phyloP scores from a whole-genome alignment of 2,797 vertebrate genomes.

The Bryconaethiops microstoma region DNA sequence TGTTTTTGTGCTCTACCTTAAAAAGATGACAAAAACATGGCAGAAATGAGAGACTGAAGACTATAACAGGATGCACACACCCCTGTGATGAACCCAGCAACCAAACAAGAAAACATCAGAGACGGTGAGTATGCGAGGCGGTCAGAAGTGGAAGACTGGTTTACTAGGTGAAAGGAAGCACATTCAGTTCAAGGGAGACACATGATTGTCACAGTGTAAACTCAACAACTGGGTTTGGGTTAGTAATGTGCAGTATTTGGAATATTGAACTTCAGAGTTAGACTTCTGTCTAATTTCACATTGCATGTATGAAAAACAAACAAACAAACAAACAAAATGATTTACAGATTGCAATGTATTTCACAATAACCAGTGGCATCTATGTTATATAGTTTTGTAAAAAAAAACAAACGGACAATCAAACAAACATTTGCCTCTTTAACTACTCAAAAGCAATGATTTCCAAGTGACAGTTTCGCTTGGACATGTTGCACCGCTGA shows the following conservation, averaged over 20 bases:
- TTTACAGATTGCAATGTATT: conserved; percentile 33
- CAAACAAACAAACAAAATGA: conserved; percentile 43
- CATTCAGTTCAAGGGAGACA: conserved; percentile 41
- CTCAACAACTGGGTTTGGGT: conserved; percentile 39
- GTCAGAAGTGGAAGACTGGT: conserved; percentile 54
- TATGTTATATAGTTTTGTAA: conserved; percentile 5
- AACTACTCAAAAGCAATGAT: conserved; percentile 1
- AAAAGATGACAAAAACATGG: neutral
- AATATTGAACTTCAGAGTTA: conserved; percentile 3
- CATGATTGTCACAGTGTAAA: conserved; percentile 52
- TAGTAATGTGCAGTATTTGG: conserved; percentile 38
- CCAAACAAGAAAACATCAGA: conserved; percentile 1
- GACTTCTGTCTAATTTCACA: conserved; percentile 21
- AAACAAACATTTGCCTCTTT: conserved; percentile 6
- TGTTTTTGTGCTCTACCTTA: neutral
- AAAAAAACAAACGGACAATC: neutral
- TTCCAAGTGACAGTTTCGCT: neutral
- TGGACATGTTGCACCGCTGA: conserved; percentile 1
- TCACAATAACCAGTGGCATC: conserved; percentile 20
- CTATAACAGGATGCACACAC: conserved; percentile 12
- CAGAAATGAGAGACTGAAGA: neutral
- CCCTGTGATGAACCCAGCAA: conserved; percentile 11
- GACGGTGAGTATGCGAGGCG: conserved; percentile 25
- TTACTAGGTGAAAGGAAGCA: conserved; percentile 50
- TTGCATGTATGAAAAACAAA: conserved; percentile 28